A percentile compares a stretch with the other conserved stretches of the same genome.
Evolutionary conservation across 2,888 invertebrate species (phyloP).

Genomic region (Microctonus brassicae): DNA sequence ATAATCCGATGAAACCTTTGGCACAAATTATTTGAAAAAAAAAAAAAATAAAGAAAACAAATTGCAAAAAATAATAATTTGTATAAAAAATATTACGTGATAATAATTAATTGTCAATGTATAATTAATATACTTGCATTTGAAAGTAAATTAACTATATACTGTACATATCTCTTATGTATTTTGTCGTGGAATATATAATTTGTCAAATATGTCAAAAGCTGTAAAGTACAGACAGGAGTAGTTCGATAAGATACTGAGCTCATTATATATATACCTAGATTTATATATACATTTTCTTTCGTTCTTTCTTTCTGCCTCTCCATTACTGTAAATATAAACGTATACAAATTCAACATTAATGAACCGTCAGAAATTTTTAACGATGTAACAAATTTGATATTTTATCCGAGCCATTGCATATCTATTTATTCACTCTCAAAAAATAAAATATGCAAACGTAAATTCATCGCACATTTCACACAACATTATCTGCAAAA

Average conservation of each 20-base stretch:
- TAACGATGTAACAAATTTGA: constrained; percentile 63
- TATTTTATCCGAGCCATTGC: constrained; percentile 65
- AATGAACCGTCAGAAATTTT: constrained; percentile 68
- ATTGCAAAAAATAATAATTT: not conserved
- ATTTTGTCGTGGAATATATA: constrained; percentile 45
- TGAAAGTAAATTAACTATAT: not conserved
- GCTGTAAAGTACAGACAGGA: no score
- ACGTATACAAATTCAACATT: constrained; percentile 43
- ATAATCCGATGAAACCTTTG: constrained; percentile 59
- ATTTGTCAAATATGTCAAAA: constrained; percentile 67
- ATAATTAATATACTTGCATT: not conserved
- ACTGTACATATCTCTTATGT: not conserved
- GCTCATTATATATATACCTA: not conserved
- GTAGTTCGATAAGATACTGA: constrained; percentile 11
- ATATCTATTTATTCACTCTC: constrained; percentile 39
- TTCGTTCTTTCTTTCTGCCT: not conserved
- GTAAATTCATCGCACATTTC: constrained; percentile 43
- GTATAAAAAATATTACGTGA: not conserved
- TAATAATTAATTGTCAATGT: not conserved
- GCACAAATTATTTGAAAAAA: constrained; percentile 33
- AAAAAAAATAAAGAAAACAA: constrained; percentile 35
- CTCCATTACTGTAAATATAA: not conserved
- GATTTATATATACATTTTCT: no score
- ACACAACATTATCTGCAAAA: constrained; percentile 42
- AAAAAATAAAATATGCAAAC: constrained; percentile 43